Evolutionary conservation across 2,113 vertebrate genomes (phyloP).

Genomic region (Ammodytes marinus): DNA sequence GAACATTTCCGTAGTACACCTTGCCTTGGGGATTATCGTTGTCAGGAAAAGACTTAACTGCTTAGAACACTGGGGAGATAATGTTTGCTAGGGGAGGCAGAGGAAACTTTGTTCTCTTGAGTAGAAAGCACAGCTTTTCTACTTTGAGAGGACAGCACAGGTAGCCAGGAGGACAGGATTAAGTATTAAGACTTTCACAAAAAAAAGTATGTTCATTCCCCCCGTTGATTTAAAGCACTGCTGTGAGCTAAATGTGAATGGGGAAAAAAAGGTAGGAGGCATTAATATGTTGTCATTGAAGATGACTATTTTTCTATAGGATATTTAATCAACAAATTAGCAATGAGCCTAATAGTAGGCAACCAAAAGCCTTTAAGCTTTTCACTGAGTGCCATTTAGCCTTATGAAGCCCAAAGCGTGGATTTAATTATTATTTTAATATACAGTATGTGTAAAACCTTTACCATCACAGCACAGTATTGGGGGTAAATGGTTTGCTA

Average conservation of each 20-base stretch:
- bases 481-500: constrained; percentile 13
- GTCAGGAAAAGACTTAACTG: constrained; percentile 67
- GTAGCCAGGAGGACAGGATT: constrained; percentile 37
- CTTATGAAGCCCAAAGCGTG: background rate
- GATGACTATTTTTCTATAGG: constrained; percentile 27
- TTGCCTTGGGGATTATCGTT: constrained; percentile 60
- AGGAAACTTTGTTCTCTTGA: constrained; percentile 56
- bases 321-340: constrained; percentile 10
- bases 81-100: constrained; percentile 31
- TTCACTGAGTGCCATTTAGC: constrained; percentile 15
- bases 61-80: constrained; percentile 60
- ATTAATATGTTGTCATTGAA: constrained; percentile 1
- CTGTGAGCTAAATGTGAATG: constrained; percentile 5
- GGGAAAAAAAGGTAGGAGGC: background rate
- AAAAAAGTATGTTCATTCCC: constrained; percentile 6
- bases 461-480: background rate
- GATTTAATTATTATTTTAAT: constrained; percentile 19
- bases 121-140: constrained; percentile 58
- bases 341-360: constrained; percentile 5
- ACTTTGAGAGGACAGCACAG: constrained; percentile 46
- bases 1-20: constrained; percentile 54
- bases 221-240: background rate
- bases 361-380: constrained; percentile 31
- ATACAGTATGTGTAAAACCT: background rate
- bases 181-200: constrained; percentile 21